Base-by-base conservation (phyloP, 2,888 invertebrate species). In the Ethmia dodecea region DNA sequence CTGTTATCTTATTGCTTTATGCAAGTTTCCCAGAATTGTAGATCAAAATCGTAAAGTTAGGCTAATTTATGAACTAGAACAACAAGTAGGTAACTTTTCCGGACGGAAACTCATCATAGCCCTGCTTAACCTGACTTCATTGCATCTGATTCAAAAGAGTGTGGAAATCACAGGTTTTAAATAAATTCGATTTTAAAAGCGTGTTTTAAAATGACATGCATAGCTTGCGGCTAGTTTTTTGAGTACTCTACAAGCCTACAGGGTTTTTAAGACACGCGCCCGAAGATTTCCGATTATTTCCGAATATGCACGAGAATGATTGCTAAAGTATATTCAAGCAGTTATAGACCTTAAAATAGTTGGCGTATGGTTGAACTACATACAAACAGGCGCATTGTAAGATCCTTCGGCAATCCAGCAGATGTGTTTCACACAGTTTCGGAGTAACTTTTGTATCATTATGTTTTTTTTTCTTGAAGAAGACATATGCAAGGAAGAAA, bases 401-500 rank as follows among this genome's bases (percentile, higher is more conserved):
- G n/a, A n/a, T n/a, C n/a, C n/a, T n/a, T n/a, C n/a, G n/a, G n/a
- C n/a, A n/a, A n/a, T n/a, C n/a, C n/a, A n/a, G n/a, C n/a, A n/a
- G n/a, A n/a, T n/a, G n/a, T n/a, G n/a, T n/a, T n/a, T n/a, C n/a
- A n/a, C n/a, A n/a, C n/a, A n/a, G n/a, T n/a, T n/a, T n/a, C n/a
- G n/a, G n/a, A n/a, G n/a, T n/a, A n/a, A n/a, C n/a, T n/a, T 18
- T 18, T 8, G 8, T 8, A 18, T 18, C 18, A 5, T 18, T 18
- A 18, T 5, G 5, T 18, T 5, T 18, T 18, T 18, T 18, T 18
- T 18, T 8, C 8, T 67, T 51, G 52, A 70, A 64, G 66, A 68
- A 71, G 70, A 64, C 80, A 80, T 75, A 71, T 80, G 80, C 68
- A 60, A 57, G 53, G 55, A 48, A 47, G 50, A 50, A 54, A 55